Percentiles rank a stretch among this genome's conserved stretches.
These are phyloP conservation scores for Bombus ignitus DNA, from an alignment of 1,140 invertebrate genomes.

Conservation along the genomic window DNA sequence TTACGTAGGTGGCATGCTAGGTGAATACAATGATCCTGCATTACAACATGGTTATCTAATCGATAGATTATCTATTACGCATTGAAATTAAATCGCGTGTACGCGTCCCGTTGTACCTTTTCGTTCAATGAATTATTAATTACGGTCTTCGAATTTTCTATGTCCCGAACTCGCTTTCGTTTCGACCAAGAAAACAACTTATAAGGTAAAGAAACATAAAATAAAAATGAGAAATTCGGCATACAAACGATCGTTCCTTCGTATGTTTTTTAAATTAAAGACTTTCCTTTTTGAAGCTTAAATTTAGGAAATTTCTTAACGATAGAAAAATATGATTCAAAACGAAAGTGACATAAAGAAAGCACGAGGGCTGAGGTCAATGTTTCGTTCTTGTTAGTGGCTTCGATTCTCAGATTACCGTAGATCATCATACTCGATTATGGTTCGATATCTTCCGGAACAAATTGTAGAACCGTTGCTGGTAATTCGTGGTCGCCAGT, in stretches of 20 bases:
- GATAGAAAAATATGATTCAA: too few species aligned
- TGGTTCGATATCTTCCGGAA: neutral
- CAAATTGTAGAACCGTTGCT: neutral
- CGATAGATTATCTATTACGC: conserved; percentile 2
- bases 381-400: conserved; percentile 1
- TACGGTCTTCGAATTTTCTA: too few species aligned
- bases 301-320: too few species aligned
- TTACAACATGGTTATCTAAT: conserved; percentile 34
- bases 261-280: too few species aligned
- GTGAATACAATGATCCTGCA: conserved; percentile 3
- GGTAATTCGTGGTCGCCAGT: neutral
- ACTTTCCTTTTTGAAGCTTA: too few species aligned
- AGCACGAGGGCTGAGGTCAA: neutral
- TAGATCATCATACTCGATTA: neutral
- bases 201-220: too few species aligned
- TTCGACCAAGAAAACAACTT: too few species aligned
- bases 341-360: neutral
- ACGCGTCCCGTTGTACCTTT: neutral
- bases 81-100: neutral
- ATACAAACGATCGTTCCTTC: too few species aligned
- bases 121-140: conserved; percentile 13
- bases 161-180: too few species aligned
- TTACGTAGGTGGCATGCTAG: conserved; percentile 7
- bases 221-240: too few species aligned
- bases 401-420: neutral